Evolutionary conservation across 2,797 vertebrate genomes (phyloP).

Genomic region (Nannoperca obscura): DNA sequence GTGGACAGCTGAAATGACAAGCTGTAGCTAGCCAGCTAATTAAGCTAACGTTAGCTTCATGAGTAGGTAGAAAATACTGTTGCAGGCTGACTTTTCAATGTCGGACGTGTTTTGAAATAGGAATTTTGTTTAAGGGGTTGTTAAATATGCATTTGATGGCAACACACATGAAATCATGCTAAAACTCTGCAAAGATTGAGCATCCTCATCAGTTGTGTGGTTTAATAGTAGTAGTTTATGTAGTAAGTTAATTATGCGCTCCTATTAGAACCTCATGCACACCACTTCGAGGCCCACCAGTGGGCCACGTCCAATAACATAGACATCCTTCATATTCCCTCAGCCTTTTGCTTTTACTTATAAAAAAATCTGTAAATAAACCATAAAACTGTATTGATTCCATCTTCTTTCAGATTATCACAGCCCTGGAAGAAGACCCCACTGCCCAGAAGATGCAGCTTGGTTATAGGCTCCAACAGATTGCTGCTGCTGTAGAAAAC

Average conservation of each 20-base stretch:
- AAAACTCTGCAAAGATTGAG: too few relatives aligned
- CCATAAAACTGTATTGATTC: background rate
- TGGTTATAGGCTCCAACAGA: conserved; percentile 96
- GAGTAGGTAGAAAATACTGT: too few relatives aligned
- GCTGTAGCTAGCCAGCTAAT: too few relatives aligned
- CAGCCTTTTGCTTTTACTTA: background rate
- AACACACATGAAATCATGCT: too few relatives aligned
- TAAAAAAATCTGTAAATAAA: background rate
- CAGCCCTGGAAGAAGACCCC: conserved; percentile 94
- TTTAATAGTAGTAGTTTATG: too few relatives aligned
- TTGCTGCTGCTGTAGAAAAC: conserved; percentile 97
- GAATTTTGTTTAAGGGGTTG: background rate
- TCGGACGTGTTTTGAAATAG: background rate
- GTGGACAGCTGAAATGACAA: background rate
- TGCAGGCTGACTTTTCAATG: too few relatives aligned
- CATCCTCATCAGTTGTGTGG: too few relatives aligned
- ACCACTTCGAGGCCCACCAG: too few relatives aligned
- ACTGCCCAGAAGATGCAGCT: conserved; percentile 99
- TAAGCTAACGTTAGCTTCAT: too few relatives aligned
- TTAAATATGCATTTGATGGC: background rate
- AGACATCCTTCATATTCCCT: background rate
- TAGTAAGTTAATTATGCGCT: too few relatives aligned
- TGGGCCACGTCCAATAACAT: too few relatives aligned
- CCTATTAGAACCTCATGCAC: too few relatives aligned
- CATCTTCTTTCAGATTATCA: conserved; percentile 90